Base-by-base conservation (phyloP, 2,113 vertebrate genomes). In the Sinocyclocheilus maitianheensis region DNA sequence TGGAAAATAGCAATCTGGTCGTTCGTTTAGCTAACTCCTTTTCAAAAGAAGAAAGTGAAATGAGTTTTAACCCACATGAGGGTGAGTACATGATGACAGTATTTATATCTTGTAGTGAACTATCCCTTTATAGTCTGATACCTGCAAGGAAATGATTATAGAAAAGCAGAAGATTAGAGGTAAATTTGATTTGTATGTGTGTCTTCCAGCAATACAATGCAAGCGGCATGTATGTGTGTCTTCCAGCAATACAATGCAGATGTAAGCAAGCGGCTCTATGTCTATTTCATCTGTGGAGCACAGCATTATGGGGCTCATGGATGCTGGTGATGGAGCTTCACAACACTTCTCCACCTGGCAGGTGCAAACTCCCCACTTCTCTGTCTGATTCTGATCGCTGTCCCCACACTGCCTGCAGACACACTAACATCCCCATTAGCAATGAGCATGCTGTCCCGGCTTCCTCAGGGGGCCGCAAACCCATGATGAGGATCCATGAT, bases 361-460 rank as follows among this genome's bases (percentile, higher is more conserved):
- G 87, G 82, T 91, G 89, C 67, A 75, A 40, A 79, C 34, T 81
- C 69, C 58, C 26, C 51, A 37, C 46, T 11, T 34, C 89, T 87
- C 85, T 79, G 86, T 91, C 88, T 89, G 90, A 91, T 88, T 86
- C 88, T 87, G 89, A 89, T 89, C 81, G 77, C 77, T 89, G 87
- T 90, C 89, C 90, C 81, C 88, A 86, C 82, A 88, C 90, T 89
- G 89, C 91, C 92, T 91, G 91, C 91, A 91, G 91, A 92, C 89
- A 83, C 85, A 87, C 83, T 86, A 87, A 90, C 84, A 89, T 89
- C 88, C 85, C 88, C 90, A 92, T 93, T 92, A 93, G 89, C 84
- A 87, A 81, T 87, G 89, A 90, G 90, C 90, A 89, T 88, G 86
- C 89, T 90, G 90, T 84, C 83, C 87, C 18, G 87, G 87, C 74